Percentiles rank a stretch among this genome's conserved stretches.
phyloP scores from a whole-genome alignment of 2,113 vertebrate genomes.

The Scolopax mira region DNA sequence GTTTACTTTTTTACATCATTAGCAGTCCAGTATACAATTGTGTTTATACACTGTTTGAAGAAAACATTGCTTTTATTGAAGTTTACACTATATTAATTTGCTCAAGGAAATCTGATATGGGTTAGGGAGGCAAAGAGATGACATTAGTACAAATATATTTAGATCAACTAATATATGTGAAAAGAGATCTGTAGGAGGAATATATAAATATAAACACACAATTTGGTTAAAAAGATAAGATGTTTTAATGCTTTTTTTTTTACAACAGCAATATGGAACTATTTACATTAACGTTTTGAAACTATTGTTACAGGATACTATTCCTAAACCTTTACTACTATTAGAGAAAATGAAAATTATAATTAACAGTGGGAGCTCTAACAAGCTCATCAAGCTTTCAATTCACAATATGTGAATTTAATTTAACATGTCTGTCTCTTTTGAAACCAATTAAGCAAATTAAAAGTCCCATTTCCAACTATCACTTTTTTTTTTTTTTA shows the following conservation, averaged over 20 bases:
- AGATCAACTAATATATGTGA: not conserved
- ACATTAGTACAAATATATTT: not conserved
- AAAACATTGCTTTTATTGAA: not conserved
- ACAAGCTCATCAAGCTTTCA: not conserved
- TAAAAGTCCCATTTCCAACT: not conserved
- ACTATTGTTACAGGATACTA: not conserved
- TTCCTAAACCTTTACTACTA: not conserved
- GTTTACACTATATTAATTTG: not conserved
- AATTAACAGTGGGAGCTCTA: not conserved
- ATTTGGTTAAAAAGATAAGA: not conserved
- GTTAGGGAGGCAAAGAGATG: not conserved
- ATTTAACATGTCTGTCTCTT: not conserved
- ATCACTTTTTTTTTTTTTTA: not conserved
- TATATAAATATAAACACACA: not conserved
- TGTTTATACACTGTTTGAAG: not conserved
- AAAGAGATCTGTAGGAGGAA: not conserved
- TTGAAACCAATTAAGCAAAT: not conserved
- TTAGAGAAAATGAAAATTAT: not conserved
- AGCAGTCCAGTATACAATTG: not conserved
- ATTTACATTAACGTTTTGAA: not conserved
- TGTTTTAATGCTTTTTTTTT: not conserved
- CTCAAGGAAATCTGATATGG: not conserved
- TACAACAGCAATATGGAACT: not conserved
- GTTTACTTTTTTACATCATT: not conserved
- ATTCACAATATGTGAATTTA: not conserved